Conservation (phyloP, 2,113 vertebrate species). For the Lipotes vexillifer region DNA sequence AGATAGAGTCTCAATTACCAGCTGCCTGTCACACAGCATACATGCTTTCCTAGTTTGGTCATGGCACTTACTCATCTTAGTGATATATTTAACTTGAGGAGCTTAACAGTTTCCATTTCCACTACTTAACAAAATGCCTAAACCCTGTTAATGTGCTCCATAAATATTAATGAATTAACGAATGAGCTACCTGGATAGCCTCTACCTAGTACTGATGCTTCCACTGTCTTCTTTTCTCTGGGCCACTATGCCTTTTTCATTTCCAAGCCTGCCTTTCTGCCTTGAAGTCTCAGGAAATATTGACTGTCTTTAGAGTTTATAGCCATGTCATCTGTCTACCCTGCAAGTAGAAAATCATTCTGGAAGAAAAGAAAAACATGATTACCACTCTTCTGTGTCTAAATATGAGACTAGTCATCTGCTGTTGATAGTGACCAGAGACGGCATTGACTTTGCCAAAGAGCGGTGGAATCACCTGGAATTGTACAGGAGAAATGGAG, state of each 20-base stretch:
- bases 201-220: neutral
- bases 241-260: neutral
- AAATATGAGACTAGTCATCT: neutral
- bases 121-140: neutral
- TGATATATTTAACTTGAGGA: neutral
- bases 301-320: neutral
- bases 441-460: neutral
- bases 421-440: neutral
- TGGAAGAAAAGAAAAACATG: neutral
- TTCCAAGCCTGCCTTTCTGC: neutral
- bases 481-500: neutral
- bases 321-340: neutral
- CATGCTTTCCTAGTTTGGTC: neutral
- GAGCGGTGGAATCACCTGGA: neutral
- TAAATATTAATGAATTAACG: slow-evolving; percentile 13
- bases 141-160: neutral
- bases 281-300: neutral
- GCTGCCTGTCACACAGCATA: neutral
- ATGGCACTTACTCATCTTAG: neutral
- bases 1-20: neutral
- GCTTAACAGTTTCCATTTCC: neutral
- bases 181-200: neutral
- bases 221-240: neutral
- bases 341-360: neutral
- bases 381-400: neutral